phyloP scores from a whole-genome alignment of 2,113 vertebrate species.

The Camarhynchus parvulus region DNA sequence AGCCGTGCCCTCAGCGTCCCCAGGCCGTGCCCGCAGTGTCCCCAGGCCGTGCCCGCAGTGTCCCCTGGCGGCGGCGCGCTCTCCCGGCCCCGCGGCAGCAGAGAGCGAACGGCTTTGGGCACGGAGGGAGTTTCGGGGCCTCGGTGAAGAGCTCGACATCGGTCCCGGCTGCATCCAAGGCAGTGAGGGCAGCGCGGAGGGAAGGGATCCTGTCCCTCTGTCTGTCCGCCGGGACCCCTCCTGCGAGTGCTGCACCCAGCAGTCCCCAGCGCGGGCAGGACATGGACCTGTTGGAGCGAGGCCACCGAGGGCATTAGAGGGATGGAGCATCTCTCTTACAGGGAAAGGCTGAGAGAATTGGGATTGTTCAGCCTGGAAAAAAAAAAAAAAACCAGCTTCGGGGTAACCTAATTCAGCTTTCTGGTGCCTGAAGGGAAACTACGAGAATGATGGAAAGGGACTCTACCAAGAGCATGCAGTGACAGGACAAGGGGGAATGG shows the following conservation, averaged over 20 bases:
- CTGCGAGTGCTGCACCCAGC: background rate
- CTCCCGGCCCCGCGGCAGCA: background rate
- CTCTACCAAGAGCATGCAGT: too few species aligned
- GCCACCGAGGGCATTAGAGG: background rate
- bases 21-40: accelerated
- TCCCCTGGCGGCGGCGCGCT: slow-evolving; percentile 4
- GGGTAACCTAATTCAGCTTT: background rate
- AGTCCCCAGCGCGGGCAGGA: background rate
- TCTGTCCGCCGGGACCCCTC: background rate
- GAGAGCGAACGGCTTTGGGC: background rate
- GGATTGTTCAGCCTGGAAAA: background rate
- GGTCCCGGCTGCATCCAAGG: background rate
- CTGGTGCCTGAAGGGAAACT: background rate
- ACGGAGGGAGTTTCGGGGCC: background rate
- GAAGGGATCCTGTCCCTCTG: too few species aligned
- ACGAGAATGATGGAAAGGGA: background rate
- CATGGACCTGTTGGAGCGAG: background rate
- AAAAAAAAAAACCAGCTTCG: accelerated
- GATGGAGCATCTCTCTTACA: background rate
- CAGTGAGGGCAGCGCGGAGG: background rate
- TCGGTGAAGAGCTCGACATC: accelerated
- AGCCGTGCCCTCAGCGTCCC: accelerated
- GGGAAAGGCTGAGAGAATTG: background rate
- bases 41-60: background rate
- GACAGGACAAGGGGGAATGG: background rate